phyloP scores from a whole-genome alignment of 2,113 vertebrate species.

The Leptodactylus fuscus region DNA sequence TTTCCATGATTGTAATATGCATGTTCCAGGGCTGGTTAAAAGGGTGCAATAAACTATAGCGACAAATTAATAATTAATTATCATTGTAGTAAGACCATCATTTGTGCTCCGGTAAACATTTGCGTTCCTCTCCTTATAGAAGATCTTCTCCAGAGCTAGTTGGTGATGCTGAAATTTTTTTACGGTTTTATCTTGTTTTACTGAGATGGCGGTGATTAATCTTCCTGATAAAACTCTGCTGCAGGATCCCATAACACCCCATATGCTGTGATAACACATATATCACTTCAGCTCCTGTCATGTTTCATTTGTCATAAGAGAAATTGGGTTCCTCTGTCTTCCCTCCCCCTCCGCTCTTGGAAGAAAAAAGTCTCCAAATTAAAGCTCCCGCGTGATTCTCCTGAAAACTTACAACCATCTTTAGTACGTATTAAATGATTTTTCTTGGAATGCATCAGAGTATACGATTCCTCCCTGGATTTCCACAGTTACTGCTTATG shows the following conservation, averaged over 20 bases:
- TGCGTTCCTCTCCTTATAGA: not conserved
- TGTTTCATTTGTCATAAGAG: conserved; percentile 60
- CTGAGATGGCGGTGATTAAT: conserved; percentile 59
- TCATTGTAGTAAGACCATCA: not conserved
- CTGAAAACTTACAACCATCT: conserved; percentile 17
- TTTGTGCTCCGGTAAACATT: conserved; percentile 6
- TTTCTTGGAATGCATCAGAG: conserved; percentile 15
- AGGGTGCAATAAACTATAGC: not conserved
- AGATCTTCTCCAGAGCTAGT: conserved; percentile 25
- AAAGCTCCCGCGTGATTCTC: conserved; percentile 38
- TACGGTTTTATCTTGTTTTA: conserved; percentile 59
- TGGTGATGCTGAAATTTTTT: conserved; percentile 44
- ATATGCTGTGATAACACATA: conserved; percentile 60
- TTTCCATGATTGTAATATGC: not conserved
- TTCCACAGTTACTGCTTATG: conserved; percentile 8
- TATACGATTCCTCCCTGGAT: not conserved
- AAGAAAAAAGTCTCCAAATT: conserved; percentile 41
- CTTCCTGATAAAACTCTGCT: conserved; percentile 57
- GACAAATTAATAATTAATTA: not conserved
- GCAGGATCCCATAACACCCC: conserved; percentile 55
- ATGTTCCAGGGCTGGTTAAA: too few species aligned
- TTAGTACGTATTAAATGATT: conserved; percentile 14
- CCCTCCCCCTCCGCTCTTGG: conserved; percentile 39
- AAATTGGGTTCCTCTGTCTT: conserved; percentile 51
- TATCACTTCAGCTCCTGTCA: conserved; percentile 59